A percentile compares a stretch with the other conserved stretches of the same genome.
Evolutionary conservation across 2,113 vertebrate species (phyloP).

Genomic region (Ictidomys tridecemlineatus): DNA sequence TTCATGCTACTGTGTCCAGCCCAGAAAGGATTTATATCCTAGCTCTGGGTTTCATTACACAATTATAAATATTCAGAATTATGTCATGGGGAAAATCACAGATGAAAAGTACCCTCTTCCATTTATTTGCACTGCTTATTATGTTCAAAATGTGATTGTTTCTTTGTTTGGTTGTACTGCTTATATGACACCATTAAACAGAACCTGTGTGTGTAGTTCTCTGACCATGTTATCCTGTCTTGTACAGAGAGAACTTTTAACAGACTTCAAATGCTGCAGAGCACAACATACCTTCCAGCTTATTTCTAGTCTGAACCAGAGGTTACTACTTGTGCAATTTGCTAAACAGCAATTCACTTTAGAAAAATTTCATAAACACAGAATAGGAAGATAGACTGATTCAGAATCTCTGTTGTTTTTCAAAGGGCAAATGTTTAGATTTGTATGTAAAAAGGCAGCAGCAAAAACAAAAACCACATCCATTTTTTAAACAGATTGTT

Average conservation of each 20-base stretch:
- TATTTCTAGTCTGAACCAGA: conserved; percentile 54
- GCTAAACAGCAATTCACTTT: neutral
- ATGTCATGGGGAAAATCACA: neutral
- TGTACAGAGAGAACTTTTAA: neutral
- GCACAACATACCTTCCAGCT: conserved; percentile 8
- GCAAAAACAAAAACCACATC: conserved; percentile 56
- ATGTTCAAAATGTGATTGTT: neutral
- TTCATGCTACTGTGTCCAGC: neutral
- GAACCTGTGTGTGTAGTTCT: neutral
- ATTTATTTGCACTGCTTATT: neutral
- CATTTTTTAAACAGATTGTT: conserved; percentile 19
- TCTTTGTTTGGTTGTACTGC: conserved; percentile 24
- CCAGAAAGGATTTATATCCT: neutral
- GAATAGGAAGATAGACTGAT: conserved; percentile 13
- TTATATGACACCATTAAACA: neutral
- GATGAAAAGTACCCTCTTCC: neutral
- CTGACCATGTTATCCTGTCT: neutral
- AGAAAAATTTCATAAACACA: conserved; percentile 57
- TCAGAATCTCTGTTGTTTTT: conserved; percentile 49
- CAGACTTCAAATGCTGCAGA: conserved; percentile 19
- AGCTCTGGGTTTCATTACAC: neutral
- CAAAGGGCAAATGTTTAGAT: conserved; percentile 43
- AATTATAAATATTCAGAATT: neutral
- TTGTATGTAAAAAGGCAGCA: conserved; percentile 41
- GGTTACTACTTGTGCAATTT: conserved; percentile 40